A percentile compares a stretch with the other conserved stretches of the same genome.
Evolutionary conservation across 2,888 invertebrate species (phyloP).

Genomic region (Monoplex corrugatus): DNA sequence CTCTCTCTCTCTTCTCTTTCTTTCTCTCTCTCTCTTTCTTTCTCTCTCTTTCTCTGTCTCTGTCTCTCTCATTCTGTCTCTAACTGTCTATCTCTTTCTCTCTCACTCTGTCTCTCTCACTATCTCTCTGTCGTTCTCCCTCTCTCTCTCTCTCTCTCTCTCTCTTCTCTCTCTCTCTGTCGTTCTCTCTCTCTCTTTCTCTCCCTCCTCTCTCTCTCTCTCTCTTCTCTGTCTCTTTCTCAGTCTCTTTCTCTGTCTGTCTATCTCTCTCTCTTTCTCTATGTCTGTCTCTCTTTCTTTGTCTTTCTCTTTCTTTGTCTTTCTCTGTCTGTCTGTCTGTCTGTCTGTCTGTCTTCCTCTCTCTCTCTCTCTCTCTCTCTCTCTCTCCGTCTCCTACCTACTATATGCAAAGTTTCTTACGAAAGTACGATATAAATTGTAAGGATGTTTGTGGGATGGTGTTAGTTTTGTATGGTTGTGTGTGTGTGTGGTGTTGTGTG

Average conservation of each 20-base stretch:
- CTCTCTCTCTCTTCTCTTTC: neutral
- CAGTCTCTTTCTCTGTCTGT: neutral
- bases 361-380: slow-evolving; percentile 13
- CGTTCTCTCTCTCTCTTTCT: neutral
- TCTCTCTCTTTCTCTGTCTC: neutral
- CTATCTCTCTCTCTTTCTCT: too few relatives aligned
- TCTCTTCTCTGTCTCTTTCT: neutral
- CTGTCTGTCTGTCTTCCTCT: neutral
- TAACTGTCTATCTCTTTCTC: neutral
- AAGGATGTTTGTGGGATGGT: too few relatives aligned
- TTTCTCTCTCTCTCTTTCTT: neutral
- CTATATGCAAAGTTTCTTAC: too few relatives aligned
- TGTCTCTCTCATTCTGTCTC: neutral
- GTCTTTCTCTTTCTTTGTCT: neutral
- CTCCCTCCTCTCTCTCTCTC: neutral
- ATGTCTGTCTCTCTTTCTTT: too few relatives aligned
- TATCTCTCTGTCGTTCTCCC: neutral
- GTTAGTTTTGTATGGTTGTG: too few relatives aligned
- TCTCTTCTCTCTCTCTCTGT: neutral
- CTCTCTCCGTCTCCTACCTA: neutral
- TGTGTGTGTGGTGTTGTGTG: too few relatives aligned
- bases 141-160: neutral
- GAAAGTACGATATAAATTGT: too few relatives aligned
- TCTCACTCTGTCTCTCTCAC: neutral
- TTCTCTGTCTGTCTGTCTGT: neutral